Percentiles rank a stretch among this genome's conserved stretches.
phyloP scores from a whole-genome alignment of 1,140 invertebrate genomes.

The Aleiodes sp. region DNA sequence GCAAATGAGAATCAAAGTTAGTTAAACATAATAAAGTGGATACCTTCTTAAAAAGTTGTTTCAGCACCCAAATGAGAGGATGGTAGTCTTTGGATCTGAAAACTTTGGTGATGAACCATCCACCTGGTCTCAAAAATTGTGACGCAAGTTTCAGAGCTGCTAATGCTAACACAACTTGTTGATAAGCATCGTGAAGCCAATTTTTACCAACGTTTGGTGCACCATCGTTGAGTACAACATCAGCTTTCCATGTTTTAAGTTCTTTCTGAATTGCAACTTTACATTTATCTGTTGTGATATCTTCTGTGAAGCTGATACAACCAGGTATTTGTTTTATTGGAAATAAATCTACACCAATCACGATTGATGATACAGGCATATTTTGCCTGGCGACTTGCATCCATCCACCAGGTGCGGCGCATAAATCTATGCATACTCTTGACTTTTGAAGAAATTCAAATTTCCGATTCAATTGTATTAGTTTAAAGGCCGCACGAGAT shows the following conservation, averaged over 20 bases:
- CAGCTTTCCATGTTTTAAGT: slow-evolving; percentile 95
- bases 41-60: slow-evolving; percentile 92
- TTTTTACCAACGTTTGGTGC: slow-evolving; percentile 98
- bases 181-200: slow-evolving; percentile 98
- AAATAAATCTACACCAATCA: slow-evolving; percentile 95
- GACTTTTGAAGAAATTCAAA: slow-evolving; percentile 97
- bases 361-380: slow-evolving; percentile 96
- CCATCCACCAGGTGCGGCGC: slow-evolving; percentile 99
- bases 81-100: slow-evolving; percentile 99
- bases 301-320: slow-evolving; percentile 88
- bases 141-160: slow-evolving; percentile 93
- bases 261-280: slow-evolving; percentile 81
- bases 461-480: slow-evolving; percentile 97
- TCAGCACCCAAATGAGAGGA: slow-evolving; percentile 93
- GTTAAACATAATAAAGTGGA: no score
- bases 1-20: no score
- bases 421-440: slow-evolving; percentile 95
- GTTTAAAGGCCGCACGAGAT: slow-evolving; percentile 97
- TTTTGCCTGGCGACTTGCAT: slow-evolving; percentile 99
- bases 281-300: slow-evolving; percentile 97
- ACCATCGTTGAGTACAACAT: slow-evolving; percentile 96
- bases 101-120: slow-evolving; percentile 98
- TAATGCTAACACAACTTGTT: slow-evolving; percentile 90
- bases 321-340: slow-evolving; percentile 94
- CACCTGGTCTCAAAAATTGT: slow-evolving; percentile 90